Evolutionary conservation across 1,140 invertebrate genomes (phyloP), one percentile per base, ranked within the genome.

Genomic region (Campodea augens): DNA sequence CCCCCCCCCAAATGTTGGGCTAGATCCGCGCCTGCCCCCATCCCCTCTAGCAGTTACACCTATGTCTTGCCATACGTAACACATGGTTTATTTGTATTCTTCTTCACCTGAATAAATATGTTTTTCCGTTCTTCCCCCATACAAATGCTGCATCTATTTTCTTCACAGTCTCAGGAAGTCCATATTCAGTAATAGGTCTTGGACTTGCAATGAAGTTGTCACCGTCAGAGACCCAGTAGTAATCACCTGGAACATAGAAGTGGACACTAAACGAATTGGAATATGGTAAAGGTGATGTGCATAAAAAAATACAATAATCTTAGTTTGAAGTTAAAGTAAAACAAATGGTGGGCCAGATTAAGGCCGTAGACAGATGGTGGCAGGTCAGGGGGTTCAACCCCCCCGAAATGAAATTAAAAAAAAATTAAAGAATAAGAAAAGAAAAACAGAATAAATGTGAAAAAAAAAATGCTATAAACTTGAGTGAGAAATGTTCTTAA

Each of bases 161-260:
- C n/a, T 70, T 60, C 0, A 84, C 57, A 50, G 69, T 62, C 1
- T 60, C 45, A 1, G 79, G 76, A 5, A 86, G 60, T 3, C 71
- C 71, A 51, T 75, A 72, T 45, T 73, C 62, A 0, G 66, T 66
- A 1, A 84, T 50, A 25, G 69, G 57, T 49, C 67, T 52, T 54
- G 70, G 70, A 57, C 66, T 67, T 50, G 67, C 60, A 51, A 69
- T 60, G 41, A 74, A 56, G 22, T 67, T 62, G 23, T 70, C 63
- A 1, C 73, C 70, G 54, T 74, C 64, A 59, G 73, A 81, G 24
- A 75, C 65, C 75, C 77, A 87, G 58, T 74, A 81, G 44, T 63
- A 58, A 23, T 68, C 64, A 39, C 71, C 78, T 80, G 53, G 7
- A 62, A 53, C 48, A 45, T 57, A 62, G 47, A 4, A 51, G 19